These are phyloP conservation scores for Hermaeophaga mercurialis DNA, from an alignment of 2,888 invertebrate genomes.

Conservation along the genomic window DNA sequence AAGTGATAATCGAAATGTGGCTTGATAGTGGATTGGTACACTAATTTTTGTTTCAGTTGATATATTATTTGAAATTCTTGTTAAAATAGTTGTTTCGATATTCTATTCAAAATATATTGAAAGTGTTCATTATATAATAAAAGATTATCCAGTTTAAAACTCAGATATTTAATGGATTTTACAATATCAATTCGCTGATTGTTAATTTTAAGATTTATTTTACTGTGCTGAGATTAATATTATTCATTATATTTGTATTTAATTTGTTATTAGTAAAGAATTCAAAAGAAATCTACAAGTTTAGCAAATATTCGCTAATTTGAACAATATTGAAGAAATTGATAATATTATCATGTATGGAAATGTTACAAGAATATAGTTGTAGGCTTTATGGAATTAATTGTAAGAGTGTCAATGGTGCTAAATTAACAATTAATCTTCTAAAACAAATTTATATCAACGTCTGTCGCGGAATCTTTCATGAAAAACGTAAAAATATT, in stretches of 20 bases:
- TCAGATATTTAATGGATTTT: background rate
- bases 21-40: too few relatives aligned
- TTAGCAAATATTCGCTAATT: constrained; percentile 10
- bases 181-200: background rate
- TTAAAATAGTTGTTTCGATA: too few relatives aligned
- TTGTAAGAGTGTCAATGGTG: constrained; percentile 3
- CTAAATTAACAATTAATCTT: constrained; percentile 1
- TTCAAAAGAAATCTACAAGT: constrained; percentile 8
- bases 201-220: too few relatives aligned
- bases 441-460: constrained; percentile 1
- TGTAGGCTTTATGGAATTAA: background rate
- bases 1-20: too few relatives aligned
- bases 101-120: too few relatives aligned
- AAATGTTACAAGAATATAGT: background rate
- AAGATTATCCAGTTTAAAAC: too few relatives aligned
- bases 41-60: too few relatives aligned
- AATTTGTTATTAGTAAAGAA: too few relatives aligned
- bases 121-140: too few relatives aligned
- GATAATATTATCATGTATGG: background rate
- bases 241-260: too few relatives aligned
- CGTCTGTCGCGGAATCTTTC: constrained; percentile 33
- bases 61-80: too few relatives aligned
- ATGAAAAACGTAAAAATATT: constrained; percentile 43
- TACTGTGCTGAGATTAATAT: too few relatives aligned
- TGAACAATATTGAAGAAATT: background rate